Evolutionary conservation across 2,797 vertebrate species (phyloP), one percentile per base, ranked within the genome.

Genomic region (Pseudochirops cupreus): DNA sequence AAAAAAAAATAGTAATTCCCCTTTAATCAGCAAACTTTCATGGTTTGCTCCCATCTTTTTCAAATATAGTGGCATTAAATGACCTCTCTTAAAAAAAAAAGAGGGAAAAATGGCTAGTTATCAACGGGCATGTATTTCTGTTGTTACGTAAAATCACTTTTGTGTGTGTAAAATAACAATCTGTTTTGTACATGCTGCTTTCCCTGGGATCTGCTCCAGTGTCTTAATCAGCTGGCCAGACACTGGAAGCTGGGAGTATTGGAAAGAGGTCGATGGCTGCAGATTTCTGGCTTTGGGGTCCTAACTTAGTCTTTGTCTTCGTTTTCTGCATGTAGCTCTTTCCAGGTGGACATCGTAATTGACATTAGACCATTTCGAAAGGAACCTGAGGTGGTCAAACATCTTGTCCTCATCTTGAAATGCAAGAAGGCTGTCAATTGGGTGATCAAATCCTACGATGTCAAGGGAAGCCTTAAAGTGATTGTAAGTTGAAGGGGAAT

Each of bases 311-410:
- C 96, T 98, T 98, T 98, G 97, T 97, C 96, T 98, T 98, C 98
- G 91, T 98, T 99, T 98, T 99, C 98, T 97, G 98, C 96, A 93
- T 93, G 26, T 98, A 99, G 99, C 95, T 99, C 99, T 97, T 99
- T 99, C 99, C 99, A 99, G 99, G 99, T 99, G 98, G 99, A 99
- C 94, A 99, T 99, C 98, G 99, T 99, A 2, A 99, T 99, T 98
- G 99, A 99, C 97, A 98, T 99, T 92, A 99, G 98, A 97, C 99
- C 99, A 91, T 98, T 99, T 97, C 99, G 98, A 91, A 99, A 98
- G 18, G 98, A 98, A 14, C 58, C 93, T 58, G 98, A 96, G 18
- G 98, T 99, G 97, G 98, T 98, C 94, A 99, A 99, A 90, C 98
- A 99, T 91, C 96, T 99, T 0, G 97, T 99, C 62, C 98, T 99